Evolutionary conservation across 2,888 invertebrate genomes (phyloP).

Genomic region (Mactromeris polynyma): DNA sequence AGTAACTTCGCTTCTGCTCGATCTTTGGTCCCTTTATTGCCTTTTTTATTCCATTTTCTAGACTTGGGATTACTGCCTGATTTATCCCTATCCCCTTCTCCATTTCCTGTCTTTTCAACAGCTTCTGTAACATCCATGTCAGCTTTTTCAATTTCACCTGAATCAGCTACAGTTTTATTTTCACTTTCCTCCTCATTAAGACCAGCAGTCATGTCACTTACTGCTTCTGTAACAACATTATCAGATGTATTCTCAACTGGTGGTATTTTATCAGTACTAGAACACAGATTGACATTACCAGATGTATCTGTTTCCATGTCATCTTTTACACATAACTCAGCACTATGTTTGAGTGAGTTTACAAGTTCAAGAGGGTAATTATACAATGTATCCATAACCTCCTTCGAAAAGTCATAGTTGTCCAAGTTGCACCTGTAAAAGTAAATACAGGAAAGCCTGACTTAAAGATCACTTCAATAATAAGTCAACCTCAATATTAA

Average conservation of each 20-base stretch:
- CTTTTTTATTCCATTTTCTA: constrained; percentile 16
- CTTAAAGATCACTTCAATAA: too few species aligned
- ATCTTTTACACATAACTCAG: constrained; percentile 2
- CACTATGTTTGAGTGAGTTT: constrained; percentile 58
- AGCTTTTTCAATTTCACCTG: constrained; percentile 20
- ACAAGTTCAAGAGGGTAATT: constrained; percentile 87
- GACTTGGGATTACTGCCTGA: neutral
- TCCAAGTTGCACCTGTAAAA: constrained; percentile 28
- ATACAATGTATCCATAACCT: constrained; percentile 91
- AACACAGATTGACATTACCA: neutral
- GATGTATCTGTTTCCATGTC: constrained; percentile 12
- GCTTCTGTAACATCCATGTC: constrained; percentile 4
- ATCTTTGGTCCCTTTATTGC: neutral
- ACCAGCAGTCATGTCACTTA: neutral
- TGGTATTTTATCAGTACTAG: neutral
- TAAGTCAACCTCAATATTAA: too few species aligned
- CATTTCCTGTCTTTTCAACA: constrained; percentile 15
- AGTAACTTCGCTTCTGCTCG: constrained; percentile 42
- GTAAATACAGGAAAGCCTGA: too few species aligned
- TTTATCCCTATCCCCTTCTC: neutral
- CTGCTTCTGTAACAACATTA: neutral
- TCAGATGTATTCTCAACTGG: neutral
- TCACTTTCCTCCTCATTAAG: constrained; percentile 1
- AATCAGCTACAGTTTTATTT: constrained; percentile 24
- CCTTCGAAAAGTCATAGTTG: constrained; percentile 90